Percentiles rank a stretch among this genome's conserved stretches.
phyloP scores from a whole-genome alignment of 2,888 invertebrate species.

The Dolichomitus sp. region DNA sequence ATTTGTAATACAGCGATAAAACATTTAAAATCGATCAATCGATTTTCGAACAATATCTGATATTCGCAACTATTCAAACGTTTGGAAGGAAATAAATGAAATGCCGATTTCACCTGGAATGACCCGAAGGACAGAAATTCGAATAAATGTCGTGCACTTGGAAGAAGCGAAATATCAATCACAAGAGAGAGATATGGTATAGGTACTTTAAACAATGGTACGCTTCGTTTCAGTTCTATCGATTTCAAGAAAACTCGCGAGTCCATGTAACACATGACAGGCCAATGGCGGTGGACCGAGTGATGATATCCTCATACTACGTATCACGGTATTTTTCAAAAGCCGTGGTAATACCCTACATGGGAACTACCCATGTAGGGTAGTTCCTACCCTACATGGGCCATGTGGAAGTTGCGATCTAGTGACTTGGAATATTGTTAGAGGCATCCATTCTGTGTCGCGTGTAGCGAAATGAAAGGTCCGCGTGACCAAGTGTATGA shows the following conservation, averaged over 20 bases:
- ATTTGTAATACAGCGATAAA: not conserved
- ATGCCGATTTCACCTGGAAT: not conserved
- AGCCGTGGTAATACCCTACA: not conserved
- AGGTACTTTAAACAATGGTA: conserved; percentile 3
- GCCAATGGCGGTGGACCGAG: not conserved
- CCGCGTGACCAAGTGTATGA: not conserved
- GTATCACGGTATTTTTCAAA: not conserved
- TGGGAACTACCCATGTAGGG: too few relatives aligned
- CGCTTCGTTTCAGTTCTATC: not conserved
- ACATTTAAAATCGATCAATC: not conserved
- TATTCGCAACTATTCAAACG: too few relatives aligned
- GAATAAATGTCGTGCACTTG: not conserved
- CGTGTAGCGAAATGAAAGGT: conserved; percentile 2
- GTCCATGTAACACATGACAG: not conserved
- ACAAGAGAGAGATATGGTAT: not conserved
- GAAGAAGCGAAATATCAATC: conserved; percentile 4
- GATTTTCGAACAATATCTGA: too few relatives aligned
- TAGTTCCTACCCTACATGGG: not conserved
- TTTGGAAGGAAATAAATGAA: too few relatives aligned
- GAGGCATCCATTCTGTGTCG: not conserved
- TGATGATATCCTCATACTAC: conserved; percentile 40
- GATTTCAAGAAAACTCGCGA: not conserved
- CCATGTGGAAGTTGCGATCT: not conserved
- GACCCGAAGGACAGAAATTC: not conserved
- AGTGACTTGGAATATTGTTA: conserved; percentile 9